phyloP scores from a whole-genome alignment of 2,888 invertebrate genomes.

The Sminthurides aquaticus region DNA sequence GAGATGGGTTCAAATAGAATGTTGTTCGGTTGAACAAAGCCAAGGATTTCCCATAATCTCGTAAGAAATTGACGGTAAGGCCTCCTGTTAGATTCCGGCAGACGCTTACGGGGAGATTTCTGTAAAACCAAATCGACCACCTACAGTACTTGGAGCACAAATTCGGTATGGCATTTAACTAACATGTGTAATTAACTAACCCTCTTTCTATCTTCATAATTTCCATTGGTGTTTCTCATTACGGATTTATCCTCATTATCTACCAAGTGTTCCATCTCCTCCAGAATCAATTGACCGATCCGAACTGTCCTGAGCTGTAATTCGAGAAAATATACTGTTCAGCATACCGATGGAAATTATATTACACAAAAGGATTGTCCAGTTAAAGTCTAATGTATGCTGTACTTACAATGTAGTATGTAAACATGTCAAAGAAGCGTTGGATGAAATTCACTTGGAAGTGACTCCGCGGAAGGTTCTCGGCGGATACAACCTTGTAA shows the following conservation, averaged over 20 bases:
- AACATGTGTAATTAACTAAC: not conserved
- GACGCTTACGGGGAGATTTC: slow-evolving; percentile 13
- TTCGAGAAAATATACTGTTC: not conserved
- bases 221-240: not conserved
- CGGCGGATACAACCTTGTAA: slow-evolving; percentile 4
- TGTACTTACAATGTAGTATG: not conserved
- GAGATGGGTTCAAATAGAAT: slow-evolving; percentile 18
- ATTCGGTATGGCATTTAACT: not conserved
- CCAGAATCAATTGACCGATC: not conserved
- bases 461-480: not conserved
- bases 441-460: not conserved
- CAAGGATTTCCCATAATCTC: slow-evolving; percentile 7
- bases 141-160: too few relatives aligned
- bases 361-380: too few relatives aligned
- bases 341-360: too few relatives aligned
- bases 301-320: not conserved
- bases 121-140: not conserved
- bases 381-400: too few relatives aligned
- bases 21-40: not conserved
- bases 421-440: not conserved
- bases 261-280: not conserved
- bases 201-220: not conserved
- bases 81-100: slow-evolving; percentile 1
- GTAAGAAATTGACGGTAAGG: not conserved
- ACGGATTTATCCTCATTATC: not conserved